These are phyloP conservation scores for Hycleus cichorii DNA, from an alignment of 1,140 invertebrate genomes.

Conservation along the genomic window DNA sequence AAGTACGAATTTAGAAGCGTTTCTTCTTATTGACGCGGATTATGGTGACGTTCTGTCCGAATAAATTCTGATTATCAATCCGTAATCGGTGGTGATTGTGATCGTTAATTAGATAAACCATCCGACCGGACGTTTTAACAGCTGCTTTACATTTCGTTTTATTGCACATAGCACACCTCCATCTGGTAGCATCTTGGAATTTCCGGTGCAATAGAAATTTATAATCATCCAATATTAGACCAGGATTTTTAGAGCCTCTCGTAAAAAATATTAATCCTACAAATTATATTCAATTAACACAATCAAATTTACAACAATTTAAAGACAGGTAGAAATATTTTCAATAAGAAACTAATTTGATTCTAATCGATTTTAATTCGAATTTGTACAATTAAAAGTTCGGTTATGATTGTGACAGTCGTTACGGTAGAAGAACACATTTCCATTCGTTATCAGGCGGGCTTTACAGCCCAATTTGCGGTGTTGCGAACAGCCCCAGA, in stretches of 20 bases:
- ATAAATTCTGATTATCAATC: background rate
- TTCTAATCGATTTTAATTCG: too few relatives aligned
- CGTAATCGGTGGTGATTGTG: constrained; percentile 23
- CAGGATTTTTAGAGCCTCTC: constrained; percentile 27
- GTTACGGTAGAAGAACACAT: background rate
- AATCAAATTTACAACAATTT: constrained; percentile 19
- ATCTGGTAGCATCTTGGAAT: constrained; percentile 3
- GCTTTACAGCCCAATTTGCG: background rate
- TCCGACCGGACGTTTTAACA: constrained; percentile 23
- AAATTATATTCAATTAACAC: constrained; percentile 7
- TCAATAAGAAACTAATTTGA: too few relatives aligned
- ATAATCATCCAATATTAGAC: constrained; percentile 25
- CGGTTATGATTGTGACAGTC: background rate
- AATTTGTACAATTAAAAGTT: too few relatives aligned
- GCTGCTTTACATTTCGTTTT: constrained; percentile 31
- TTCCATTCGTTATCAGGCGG: background rate
- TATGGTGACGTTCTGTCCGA: background rate
- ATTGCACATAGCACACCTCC: constrained; percentile 24
- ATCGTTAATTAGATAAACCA: constrained; percentile 15
- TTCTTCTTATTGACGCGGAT: background rate
- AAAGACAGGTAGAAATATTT: too few relatives aligned
- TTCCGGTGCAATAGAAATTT: constrained; percentile 16
- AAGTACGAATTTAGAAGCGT: too few relatives aligned
- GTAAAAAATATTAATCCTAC: constrained; percentile 28
- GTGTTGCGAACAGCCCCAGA: background rate